A percentile compares a stretch with the other conserved stretches of the same genome.
phyloP scores from a whole-genome alignment of 1,140 invertebrate genomes.

The Eupeodes corollae region DNA sequence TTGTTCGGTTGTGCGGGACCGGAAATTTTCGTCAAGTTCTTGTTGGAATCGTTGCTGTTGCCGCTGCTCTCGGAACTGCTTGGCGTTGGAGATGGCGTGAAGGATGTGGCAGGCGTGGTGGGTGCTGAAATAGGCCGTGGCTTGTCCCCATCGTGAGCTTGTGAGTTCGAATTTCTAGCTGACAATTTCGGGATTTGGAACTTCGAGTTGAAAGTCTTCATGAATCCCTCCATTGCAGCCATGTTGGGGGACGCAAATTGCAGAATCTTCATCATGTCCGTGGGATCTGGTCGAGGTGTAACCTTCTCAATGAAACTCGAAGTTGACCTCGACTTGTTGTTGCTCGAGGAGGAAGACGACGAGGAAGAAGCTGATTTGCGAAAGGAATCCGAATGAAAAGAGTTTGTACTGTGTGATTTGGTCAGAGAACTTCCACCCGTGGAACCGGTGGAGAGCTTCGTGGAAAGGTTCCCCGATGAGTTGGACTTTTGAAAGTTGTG shows the following conservation, averaged over 20 bases:
- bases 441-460: slow-evolving; percentile 17
- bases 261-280: slow-evolving; percentile 34
- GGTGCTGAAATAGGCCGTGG: too few relatives aligned
- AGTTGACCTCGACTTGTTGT: neutral
- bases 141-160: too few relatives aligned
- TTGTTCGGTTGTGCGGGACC: too few relatives aligned
- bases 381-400: slow-evolving; percentile 16
- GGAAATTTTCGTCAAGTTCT: too few relatives aligned
- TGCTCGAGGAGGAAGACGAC: neutral
- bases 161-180: too few relatives aligned
- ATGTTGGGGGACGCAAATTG: slow-evolving; percentile 30
- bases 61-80: too few relatives aligned
- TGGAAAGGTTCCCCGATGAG: slow-evolving; percentile 28
- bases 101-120: too few relatives aligned
- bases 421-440: slow-evolving; percentile 14
- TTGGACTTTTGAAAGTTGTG: slow-evolving; percentile 32
- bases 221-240: slow-evolving; percentile 53
- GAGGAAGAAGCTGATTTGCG: neutral
- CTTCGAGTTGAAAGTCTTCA: slow-evolving; percentile 68
- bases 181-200: slow-evolving; percentile 78
- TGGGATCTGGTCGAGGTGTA: slow-evolving; percentile 24
- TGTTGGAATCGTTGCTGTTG: too few relatives aligned
- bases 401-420: slow-evolving; percentile 29
- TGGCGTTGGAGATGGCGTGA: too few relatives aligned
- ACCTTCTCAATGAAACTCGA: slow-evolving; percentile 18